Evolutionary conservation across 2,113 vertebrate species (phyloP).

Genomic region (Leuciscus idus): DNA sequence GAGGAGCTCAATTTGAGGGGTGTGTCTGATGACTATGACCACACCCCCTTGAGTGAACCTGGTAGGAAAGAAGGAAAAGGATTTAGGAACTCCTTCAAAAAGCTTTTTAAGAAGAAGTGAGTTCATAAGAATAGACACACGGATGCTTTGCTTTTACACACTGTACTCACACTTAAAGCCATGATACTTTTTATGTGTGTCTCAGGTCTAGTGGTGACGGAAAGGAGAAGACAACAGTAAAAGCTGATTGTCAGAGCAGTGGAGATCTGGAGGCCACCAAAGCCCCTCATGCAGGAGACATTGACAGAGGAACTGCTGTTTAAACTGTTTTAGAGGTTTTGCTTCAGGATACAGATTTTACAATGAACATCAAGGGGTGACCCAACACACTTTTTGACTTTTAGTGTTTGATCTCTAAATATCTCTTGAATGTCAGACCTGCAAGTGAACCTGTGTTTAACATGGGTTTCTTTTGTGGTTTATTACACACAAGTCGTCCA

Average conservation of each 20-base stretch:
- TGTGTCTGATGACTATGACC: conserved; percentile 83
- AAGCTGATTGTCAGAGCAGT: conserved; percentile 74
- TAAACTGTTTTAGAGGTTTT: conserved; percentile 61
- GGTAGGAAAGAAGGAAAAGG: conserved; percentile 94
- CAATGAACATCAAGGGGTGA: not conserved
- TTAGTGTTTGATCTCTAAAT: not conserved
- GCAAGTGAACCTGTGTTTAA: not conserved
- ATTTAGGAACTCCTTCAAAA: conserved; percentile 97
- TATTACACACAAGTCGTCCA: not conserved
- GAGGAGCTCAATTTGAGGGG: conserved; percentile 78
- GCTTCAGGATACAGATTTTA: not conserved
- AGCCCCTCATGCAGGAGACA: conserved; percentile 75
- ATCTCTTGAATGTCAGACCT: not conserved
- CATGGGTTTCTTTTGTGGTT: not conserved
- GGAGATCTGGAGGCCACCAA: conserved; percentile 75
- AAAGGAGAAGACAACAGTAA: conserved; percentile 83
- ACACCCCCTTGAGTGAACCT: conserved; percentile 89
- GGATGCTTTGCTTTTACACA: not conserved
- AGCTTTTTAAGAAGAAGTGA: conserved; percentile 99
- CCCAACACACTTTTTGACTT: not conserved
- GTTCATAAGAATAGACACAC: conserved; percentile 56
- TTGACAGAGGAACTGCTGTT: conserved; percentile 85
- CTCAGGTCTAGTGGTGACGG: conserved; percentile 82
- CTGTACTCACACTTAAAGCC: not conserved
- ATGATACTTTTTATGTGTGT: conserved; percentile 40